Conservation (phyloP, 2,797 vertebrate species). For the Toxotes lorentzi region DNA sequence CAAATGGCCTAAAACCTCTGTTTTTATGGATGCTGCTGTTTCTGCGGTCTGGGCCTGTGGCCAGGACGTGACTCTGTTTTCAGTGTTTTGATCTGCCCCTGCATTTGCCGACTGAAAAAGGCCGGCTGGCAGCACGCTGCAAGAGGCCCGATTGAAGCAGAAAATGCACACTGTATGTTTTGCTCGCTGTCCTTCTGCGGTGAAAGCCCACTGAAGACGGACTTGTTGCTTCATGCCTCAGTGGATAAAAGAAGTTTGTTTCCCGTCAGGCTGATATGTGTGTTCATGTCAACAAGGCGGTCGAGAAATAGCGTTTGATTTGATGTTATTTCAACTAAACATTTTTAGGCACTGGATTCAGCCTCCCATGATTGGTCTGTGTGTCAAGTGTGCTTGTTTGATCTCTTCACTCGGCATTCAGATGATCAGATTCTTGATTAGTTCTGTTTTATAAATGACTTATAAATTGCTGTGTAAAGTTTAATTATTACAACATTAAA, state of each 20-base stretch:
- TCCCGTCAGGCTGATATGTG: constrained; percentile 59
- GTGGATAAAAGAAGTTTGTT: constrained; percentile 61
- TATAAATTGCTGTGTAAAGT: constrained; percentile 65
- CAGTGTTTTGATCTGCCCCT: constrained; percentile 66
- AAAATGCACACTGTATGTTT: constrained; percentile 52
- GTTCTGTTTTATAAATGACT: constrained; percentile 56
- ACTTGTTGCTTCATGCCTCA: constrained; percentile 58
- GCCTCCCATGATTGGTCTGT: constrained; percentile 45
- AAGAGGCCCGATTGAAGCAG: constrained; percentile 35
- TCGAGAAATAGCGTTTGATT: constrained; percentile 63
- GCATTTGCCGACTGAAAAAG: constrained; percentile 58
- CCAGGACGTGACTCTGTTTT: constrained; percentile 69
- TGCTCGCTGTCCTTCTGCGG: constrained; percentile 36
- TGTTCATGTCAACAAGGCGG: constrained; percentile 64
- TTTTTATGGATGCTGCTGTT: constrained; percentile 66
- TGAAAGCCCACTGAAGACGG: constrained; percentile 52
- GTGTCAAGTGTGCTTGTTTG: constrained; percentile 52
- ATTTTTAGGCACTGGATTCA: constrained; percentile 37
- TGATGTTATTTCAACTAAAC: constrained; percentile 69
- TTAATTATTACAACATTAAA: constrained; percentile 25
- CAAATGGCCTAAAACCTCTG: constrained; percentile 64
- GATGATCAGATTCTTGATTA: constrained; percentile 56
- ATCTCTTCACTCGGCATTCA: constrained; percentile 50
- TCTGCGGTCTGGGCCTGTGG: constrained; percentile 56
- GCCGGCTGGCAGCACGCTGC: constrained; percentile 42